Base-by-base conservation (phyloP, 2,797 vertebrate genomes). In the Gorsachius magnificus region DNA sequence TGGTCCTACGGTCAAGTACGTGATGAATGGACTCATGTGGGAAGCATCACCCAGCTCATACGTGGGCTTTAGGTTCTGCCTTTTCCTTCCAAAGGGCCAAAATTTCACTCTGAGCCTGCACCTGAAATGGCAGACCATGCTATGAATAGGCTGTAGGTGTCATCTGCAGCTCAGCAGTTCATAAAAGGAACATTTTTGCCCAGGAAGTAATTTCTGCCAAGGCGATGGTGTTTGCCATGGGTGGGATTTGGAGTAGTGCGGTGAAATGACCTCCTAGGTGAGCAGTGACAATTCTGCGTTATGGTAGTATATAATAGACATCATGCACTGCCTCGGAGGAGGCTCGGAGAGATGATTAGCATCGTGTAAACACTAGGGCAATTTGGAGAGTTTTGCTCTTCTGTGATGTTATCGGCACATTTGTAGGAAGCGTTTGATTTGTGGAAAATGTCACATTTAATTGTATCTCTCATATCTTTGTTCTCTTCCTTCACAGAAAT, bases 371-470 rank as follows among this genome's bases (percentile, higher is more conserved):
- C 58, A 58, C 43, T 15, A 43, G 36, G 63, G 54, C 74, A 41
- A 72, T 66, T 29, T 79, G 65, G 60, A 61, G 89, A 65, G 80
- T 58, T 87, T 56, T 85, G 76, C 18, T 84, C 57, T 29, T 93
- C 53, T 48, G 6, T 25, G 71, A 36, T 71, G 64, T 38, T 83
- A 87, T 69, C 6, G 4, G 83, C 83, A 68, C 36, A 25, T 84
- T 86, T 87, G 74, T 51, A 90, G 78, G 63, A 95, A 91, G 82
- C 29, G 7, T 68, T 35, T 82, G 89, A 72, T 92, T 84, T 95
- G 70, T 71, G 35, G 83, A 36, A 93, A 97, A 93, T 87, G 87
- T 75, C 90, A 75, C 51, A 43, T 94, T 91, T 93, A 93, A 90
- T 96, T 82, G 33, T 56, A 35, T 76, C 81, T 88, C 66, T 66